Base-by-base conservation (phyloP, 2,797 vertebrate genomes). In the Gila robusta region DNA sequence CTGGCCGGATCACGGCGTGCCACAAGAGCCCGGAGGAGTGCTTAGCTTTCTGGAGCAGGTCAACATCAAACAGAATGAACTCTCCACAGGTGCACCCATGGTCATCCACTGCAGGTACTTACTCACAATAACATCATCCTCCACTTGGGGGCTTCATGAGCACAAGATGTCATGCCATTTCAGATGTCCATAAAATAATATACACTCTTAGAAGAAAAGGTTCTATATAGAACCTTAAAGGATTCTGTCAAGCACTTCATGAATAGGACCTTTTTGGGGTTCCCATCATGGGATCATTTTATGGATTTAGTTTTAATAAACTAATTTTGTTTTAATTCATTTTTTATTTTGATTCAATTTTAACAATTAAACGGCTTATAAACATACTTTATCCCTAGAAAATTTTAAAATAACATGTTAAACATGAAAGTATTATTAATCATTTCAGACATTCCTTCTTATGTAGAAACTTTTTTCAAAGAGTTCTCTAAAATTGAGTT, bases 1-100 rank as follows among this genome's bases (percentile, higher is more conserved):
- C 94, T 99, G 98, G 98, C 98, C 98, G 0, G 98, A 99, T 90
- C 98, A 99, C 0, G 98, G 98, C 0, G 98, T 99, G 0, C 98
- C 98, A 35, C 93, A 94, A 0, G 96, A 99, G 87, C 97, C 98
- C 0, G 97, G 98, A 2, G 97, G 95, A 3, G 96, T 99, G 85
- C 96, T 99, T 87, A 97, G 96, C 93, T 99, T 99, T 93, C 96
- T 99, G 0, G 93, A 92, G 37, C 96, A 99, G 93, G 96, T 99
- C 85, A 99, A 99, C 90, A 19, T 81, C 86, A 96, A 95, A 81
- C 98, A 99, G 89, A 93, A 91, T 3, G 96, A 95, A n/a, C 92
- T 95, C 85, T 90, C 92, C 0, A n/a, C 88, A 0, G 91, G 96
- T 0, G 97, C 97, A 32, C 97, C 98, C 47, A 97, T 98, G 91